Base-by-base conservation (phyloP, 2,113 vertebrate genomes). In the Mohoua ochrocephala region DNA sequence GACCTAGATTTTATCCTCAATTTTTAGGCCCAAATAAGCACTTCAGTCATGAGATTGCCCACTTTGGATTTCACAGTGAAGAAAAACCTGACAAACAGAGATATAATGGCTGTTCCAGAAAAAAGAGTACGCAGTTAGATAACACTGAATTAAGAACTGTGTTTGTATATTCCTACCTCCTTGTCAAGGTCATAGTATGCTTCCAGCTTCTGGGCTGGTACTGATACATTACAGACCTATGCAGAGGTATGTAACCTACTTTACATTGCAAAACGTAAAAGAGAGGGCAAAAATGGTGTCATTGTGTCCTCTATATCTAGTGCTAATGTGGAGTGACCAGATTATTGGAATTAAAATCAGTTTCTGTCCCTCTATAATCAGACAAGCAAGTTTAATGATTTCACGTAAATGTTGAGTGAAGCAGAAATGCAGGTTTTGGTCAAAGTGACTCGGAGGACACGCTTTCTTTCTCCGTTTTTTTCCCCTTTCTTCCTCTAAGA, bases 1-100 rank as follows among this genome's bases (percentile, higher is more conserved):
- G 73, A 91, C 96, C 95, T 92, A 94, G 88, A 95, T 96, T 92
- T 93, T 68, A 75, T 71, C 92, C 28, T 96, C 41, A 42, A 5
- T 63, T 76, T 87, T 91, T 89, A 80, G 59, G 50, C 45, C 47
- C 27, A 76, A 54, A 73, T 69, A 96, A 93, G 59, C 63, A 50
- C 67, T 81, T 93, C 47, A 93, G 50, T 93, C 1, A 1, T 77
- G 42, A 93, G 74, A 63, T 35, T 87, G 56, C 59, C 27, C 15
- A 1, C 35, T 83, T 91, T 10, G 4, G 50, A 63, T 42, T 86
- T 93, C 56, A 59, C n/a, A 33, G 56, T 47, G 65, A 39, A 80
- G 45, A 83, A 63, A 90, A 83, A 42, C 1, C 11, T 52, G 42
- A 41, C 14, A 47, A 95, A 47, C 31, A 33, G 23, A 65, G 54